Evolutionary conservation across 1,140 invertebrate genomes (phyloP).

Genomic region (Diorhabda carinulata): DNA sequence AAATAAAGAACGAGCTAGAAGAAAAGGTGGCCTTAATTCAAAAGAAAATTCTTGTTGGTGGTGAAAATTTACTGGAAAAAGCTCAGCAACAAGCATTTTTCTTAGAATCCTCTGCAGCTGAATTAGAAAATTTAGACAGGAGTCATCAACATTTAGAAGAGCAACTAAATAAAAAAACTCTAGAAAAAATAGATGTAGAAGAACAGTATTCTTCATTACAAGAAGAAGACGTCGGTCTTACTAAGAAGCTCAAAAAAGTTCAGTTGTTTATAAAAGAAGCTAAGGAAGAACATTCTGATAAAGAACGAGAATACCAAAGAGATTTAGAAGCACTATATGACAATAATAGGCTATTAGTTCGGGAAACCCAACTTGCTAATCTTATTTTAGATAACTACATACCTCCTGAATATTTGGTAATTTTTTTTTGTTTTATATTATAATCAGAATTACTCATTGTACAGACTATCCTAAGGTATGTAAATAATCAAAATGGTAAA

Average conservation of each 20-base stretch:
- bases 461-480: no score
- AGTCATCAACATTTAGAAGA: conserved; percentile 80
- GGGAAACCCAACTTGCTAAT: conserved; percentile 89
- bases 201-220: conserved; percentile 92
- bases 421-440: conserved; percentile 1
- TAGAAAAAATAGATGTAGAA: conserved; percentile 91
- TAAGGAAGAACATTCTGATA: conserved; percentile 82
- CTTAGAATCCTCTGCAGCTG: conserved; percentile 84
- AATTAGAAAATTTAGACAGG: conserved; percentile 78
- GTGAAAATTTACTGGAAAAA: conserved; percentile 97
- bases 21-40: conserved; percentile 88
- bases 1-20: conserved; percentile 71
- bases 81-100: conserved; percentile 88
- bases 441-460: no score
- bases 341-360: conserved; percentile 80
- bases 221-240: conserved; percentile 89
- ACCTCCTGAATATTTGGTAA: conserved; percentile 75
- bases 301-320: conserved; percentile 89
- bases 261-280: conserved; percentile 75
- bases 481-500: no score
- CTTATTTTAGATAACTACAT: conserved; percentile 85
- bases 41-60: conserved; percentile 94
- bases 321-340: conserved; percentile 96
- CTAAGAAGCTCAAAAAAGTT: conserved; percentile 89
- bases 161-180: conserved; percentile 81